Evolutionary conservation across 1,140 invertebrate genomes (phyloP), one percentile per base, ranked within the genome.

Genomic region (Hylaeus volcanicus): DNA sequence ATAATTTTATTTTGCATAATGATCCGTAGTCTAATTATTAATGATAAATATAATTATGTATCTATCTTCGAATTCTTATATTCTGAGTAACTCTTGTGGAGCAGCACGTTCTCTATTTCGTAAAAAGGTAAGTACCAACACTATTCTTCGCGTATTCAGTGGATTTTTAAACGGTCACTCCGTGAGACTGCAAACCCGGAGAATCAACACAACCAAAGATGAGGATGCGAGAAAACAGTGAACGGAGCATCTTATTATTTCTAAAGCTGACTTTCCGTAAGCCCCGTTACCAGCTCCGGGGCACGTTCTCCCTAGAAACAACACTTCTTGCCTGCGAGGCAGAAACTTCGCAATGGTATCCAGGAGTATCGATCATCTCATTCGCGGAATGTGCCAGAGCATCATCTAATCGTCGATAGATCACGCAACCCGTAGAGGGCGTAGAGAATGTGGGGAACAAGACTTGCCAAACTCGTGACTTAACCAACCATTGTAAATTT

Each of bases 251-350:
- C 84, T 85, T 84, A 88, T 90, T 91, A 90, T 90, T 88, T 87
- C 83, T 77, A 63, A 83, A 84, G 84, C 80, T 82, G 86, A 90
- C 88, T 90, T 89, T 76, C 81, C 70, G 77, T 91, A 90, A 91
- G 84, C 85, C 80, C 64, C 56, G 73, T 76, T 74, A 78, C 76
- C 79, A 86, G 84, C 77, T 89, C 70, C 75, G 69, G 61, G 69
- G 88, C 89, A 91, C 89, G 90, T 88, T 86, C 77, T 66, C 60
- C 74, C 74, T 83, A 70, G 86, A 90, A 89, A 84, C 85, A 89
- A 86, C 77, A 77, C 82, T 78, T 70, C 64, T 70, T 71, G 58
- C 78, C 69, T 11, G 39, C 71, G 37, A 74, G 69, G 74, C 56
- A 73, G 81, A 80, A 88, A 76, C 81, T 81, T 58, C n/a, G 66